A percentile compares a stretch with the other conserved stretches of the same genome.
Evolutionary conservation across 2,113 vertebrate species (phyloP).

Genomic region (Emydocephalus ijimae): DNA sequence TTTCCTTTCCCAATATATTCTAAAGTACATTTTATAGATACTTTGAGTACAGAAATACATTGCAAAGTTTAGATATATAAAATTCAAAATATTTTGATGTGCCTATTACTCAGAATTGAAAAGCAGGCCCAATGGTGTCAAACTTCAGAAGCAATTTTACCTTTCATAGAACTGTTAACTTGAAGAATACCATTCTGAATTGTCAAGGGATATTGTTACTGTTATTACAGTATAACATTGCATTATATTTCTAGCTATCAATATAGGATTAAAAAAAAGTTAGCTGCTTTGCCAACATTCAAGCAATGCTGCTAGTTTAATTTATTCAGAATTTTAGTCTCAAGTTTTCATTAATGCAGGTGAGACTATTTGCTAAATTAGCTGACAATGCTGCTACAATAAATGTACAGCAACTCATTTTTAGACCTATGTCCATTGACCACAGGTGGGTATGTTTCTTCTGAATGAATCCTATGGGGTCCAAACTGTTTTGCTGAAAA

Average conservation of each 20-base stretch:
- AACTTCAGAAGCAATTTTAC: not conserved
- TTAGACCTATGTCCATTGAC: not conserved
- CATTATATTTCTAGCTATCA: not conserved
- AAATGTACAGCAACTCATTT: not conserved
- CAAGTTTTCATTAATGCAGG: not conserved
- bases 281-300: not conserved
- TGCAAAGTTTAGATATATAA: not conserved
- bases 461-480: not conserved
- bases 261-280: not conserved
- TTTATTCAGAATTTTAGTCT: not conserved
- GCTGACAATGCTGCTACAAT: not conserved
- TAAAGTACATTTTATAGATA: not conserved
- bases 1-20: not conserved
- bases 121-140: not conserved
- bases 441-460: not conserved
- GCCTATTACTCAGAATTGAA: not conserved
- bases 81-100: not conserved
- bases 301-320: not conserved
- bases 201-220: not conserved
- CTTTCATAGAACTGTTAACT: not conserved
- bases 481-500: not conserved
- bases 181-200: not conserved
- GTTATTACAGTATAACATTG: not conserved
- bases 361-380: not conserved
- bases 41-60: not conserved